Percentiles rank a stretch among this genome's conserved stretches.
phyloP scores from a whole-genome alignment of 2,888 invertebrate species.

The Eretmocerus hayati region DNA sequence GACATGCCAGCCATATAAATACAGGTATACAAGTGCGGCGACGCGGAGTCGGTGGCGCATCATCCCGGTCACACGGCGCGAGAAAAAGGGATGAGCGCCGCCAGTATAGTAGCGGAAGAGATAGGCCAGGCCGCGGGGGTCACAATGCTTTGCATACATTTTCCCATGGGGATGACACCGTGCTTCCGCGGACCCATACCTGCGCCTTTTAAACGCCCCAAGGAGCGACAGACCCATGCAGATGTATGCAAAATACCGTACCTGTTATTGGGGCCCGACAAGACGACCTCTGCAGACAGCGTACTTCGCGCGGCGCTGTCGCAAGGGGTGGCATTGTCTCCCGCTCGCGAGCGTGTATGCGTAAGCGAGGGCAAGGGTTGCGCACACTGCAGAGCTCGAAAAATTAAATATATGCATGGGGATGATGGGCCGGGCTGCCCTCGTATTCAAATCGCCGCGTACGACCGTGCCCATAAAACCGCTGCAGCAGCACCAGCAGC shows the following conservation, averaged over 20 bases:
- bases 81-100: too few species aligned
- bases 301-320: constrained; percentile 33
- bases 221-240: constrained; percentile 44
- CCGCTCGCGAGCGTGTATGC: constrained; percentile 35
- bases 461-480: constrained; percentile 48
- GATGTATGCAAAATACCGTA: constrained; percentile 46
- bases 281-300: constrained; percentile 17
- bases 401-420: constrained; percentile 46
- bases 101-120: too few species aligned
- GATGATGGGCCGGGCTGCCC: constrained; percentile 32
- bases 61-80: constrained; percentile 4
- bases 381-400: constrained; percentile 10
- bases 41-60: constrained; percentile 11
- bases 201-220: constrained; percentile 42
- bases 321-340: constrained; percentile 22
- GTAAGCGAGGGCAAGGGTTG: constrained; percentile 36
- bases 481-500: constrained; percentile 18
- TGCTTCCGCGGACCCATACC: constrained; percentile 33
- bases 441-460: constrained; percentile 27
- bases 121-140: constrained; percentile 34
- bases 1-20: too few species aligned
- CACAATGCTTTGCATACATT: constrained; percentile 47
- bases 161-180: constrained; percentile 48
- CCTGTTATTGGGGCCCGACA: constrained; percentile 29
- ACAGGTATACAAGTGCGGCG: constrained; percentile 1